Base-by-base conservation (phyloP, 2,888 invertebrate species). In the Notodonta dromedarius region DNA sequence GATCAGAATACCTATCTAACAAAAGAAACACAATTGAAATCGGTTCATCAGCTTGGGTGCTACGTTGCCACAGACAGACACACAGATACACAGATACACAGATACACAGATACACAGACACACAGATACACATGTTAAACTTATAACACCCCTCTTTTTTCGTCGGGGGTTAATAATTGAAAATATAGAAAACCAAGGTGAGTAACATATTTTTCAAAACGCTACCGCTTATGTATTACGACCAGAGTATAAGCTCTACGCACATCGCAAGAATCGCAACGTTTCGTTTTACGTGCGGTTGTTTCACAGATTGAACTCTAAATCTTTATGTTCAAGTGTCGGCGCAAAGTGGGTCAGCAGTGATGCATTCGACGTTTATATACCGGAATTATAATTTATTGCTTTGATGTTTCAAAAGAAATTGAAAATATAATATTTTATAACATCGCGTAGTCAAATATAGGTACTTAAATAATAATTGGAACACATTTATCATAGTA, bases 361-460 rank as follows among this genome's bases (percentile, higher is more conserved):
- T 32, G 52, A 52, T 52, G 52, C 52, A 32, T 50, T 52, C 52
- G 52, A 52, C 52, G 12, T 52, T 52, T 32, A 52, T 35, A 32
- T 32, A 24, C 52, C 57, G 52, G 56, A 56, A 56, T 57, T 12
- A 51, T 46, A 58, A 56, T 58, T 39, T 46, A 58, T 56, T 63
- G 42, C 54, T 59, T 54, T 32, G 53, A 53, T 53, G 51, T 32
- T 53, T 58, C 56, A 13, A 46, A 48, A 57, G 52, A 46, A 58
- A 57, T 59, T 57, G 56, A 59, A 48, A 58, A 53, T 24, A 66
- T 66, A 12, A 12, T 11, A 42, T 46, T 42, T 42, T 42, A 46
- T n/a, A 46, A 46, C 46, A 6, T 46, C 12, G 24, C 24, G 24
- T 24, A 24, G 24, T 24, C 46, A n/a, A 46, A 46, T 11, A 46